Conservation (phyloP, 2,888 invertebrate species). For the Pinctada fucata region DNA sequence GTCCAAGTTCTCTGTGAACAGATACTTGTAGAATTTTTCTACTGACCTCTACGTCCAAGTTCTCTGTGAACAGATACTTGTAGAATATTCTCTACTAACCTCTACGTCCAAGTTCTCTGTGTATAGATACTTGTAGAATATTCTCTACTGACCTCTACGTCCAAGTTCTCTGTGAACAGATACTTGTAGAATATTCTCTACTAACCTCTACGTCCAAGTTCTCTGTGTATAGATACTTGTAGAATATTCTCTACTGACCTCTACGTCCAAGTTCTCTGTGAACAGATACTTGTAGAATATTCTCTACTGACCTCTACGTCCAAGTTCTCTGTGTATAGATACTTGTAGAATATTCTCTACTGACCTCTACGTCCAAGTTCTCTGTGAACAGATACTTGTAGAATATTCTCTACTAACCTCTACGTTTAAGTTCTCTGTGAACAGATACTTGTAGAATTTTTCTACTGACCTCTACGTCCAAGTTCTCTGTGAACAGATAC, state of each 20-base stretch:
- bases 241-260: constrained; percentile 58
- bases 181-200: not conserved
- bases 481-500: constrained; percentile 47
- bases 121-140: too few relatives aligned
- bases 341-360: not conserved
- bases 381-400: too few relatives aligned
- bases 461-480: constrained; percentile 68
- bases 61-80: constrained; percentile 30
- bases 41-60: constrained; percentile 70
- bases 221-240: too few relatives aligned
- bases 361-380: constrained; percentile 72
- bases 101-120: constrained; percentile 68
- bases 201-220: constrained; percentile 71
- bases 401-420: constrained; percentile 61
- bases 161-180: constrained; percentile 57
- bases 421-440: too few relatives aligned
- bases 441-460: too few relatives aligned
- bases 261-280: constrained; percentile 66
- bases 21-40: too few relatives aligned
- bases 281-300: too few relatives aligned
- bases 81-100: constrained; percentile 54
- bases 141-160: constrained; percentile 65
- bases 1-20: constrained; percentile 61
- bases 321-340: constrained; percentile 53
- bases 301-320: constrained; percentile 67